Evolutionary conservation across 2,113 vertebrate species (phyloP), one percentile per base, ranked within the genome.

Genomic region (Nerophis ophidion): DNA sequence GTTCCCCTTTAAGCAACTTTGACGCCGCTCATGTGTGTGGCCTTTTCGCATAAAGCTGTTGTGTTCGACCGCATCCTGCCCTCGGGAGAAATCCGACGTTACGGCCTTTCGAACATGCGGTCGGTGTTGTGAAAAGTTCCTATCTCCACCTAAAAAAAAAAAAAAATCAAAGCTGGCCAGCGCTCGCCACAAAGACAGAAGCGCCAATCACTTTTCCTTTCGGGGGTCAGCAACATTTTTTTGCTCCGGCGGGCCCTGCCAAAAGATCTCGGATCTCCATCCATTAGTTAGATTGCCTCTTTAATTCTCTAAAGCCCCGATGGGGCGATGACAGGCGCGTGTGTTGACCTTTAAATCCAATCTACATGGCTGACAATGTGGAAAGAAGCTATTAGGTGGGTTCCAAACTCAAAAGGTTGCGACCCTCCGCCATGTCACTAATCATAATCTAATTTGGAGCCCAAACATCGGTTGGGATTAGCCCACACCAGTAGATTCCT

Each of bases 341-440:
- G 8, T 56, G n/a, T 56, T 68, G 79, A 82, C 84, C 79, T 88
- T 86, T 84, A 61, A 81, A 80, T 82, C 69, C 71, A 80, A 82
- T 83, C 75, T 71, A 35, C 74, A 72, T 69, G 50, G 69, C 57
- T 60, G 71, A 74, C 69, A 77, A 75, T 68, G 57, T 68, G 62
- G 65, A 75, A 78, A 62, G 58, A 65, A 51, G 68, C 45, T 19
- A 40, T 74, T 51, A 71, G 75, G 53, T 65, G 52, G 62, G 52
- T 60, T 62, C 11, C 35, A 68, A 70, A 61, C 67, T 40, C 54
- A 61, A 40, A 12, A 12, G 55, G 51, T 48, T 73, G 61, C 57
- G 57, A 35, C 46, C 60, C 58, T 63, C 58, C 36, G 5, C 55
- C 47, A 52, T 48, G 19, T 57, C 54, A 34, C 49, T 38, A 42